These are phyloP conservation scores for Xanthorhoe designata DNA, from an alignment of 2,888 invertebrate genomes.

Conservation along the genomic window DNA sequence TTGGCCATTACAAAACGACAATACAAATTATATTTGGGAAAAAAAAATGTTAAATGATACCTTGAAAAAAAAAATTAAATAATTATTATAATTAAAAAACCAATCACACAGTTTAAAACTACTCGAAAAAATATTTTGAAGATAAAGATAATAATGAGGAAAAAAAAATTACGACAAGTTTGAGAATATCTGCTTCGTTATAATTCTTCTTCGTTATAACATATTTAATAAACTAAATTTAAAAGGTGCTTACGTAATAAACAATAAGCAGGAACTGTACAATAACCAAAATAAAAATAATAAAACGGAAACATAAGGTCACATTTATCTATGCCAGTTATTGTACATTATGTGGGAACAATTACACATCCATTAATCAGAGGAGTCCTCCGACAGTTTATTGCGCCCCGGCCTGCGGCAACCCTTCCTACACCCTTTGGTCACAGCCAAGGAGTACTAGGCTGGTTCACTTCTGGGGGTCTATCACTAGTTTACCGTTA, in stretches of 20 bases:
- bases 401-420: conserved; percentile 70
- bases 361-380: conserved; percentile 81
- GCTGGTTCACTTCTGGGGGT: conserved; percentile 15
- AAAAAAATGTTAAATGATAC: neutral
- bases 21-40: neutral
- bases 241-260: neutral
- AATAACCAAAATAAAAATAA: neutral
- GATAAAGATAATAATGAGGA: too few species aligned
- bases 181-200: too few species aligned
- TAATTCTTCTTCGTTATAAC: too few species aligned
- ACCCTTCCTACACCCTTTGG: conserved; percentile 71
- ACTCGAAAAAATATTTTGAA: too few species aligned
- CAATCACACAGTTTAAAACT: too few species aligned
- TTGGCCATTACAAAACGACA: neutral
- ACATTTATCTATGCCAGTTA: conserved; percentile 67
- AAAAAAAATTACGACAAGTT: too few species aligned
- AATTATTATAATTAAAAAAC: too few species aligned
- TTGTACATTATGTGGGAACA: conserved; percentile 80
- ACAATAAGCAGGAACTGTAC: neutral
- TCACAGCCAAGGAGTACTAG: conserved; percentile 1
- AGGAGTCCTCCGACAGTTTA: conserved; percentile 70
- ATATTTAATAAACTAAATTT: too few species aligned
- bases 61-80: neutral
- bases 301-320: conserved; percentile 18
- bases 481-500: too few species aligned